phyloP scores from a whole-genome alignment of 2,113 vertebrate genomes.

The Sinocyclocheilus maitianheensis region DNA sequence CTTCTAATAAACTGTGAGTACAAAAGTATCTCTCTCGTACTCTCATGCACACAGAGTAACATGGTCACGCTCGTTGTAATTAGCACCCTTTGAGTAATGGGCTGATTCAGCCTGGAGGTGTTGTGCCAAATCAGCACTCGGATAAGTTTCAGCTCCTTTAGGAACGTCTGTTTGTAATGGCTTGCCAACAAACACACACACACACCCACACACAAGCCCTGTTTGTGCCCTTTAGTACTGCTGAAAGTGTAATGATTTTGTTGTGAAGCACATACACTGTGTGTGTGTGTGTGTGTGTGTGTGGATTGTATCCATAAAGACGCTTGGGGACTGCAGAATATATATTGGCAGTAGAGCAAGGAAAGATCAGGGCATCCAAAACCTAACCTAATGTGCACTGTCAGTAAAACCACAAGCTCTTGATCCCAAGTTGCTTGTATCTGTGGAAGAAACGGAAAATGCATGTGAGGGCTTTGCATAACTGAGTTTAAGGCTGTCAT shows the following conservation, averaged over 20 bases:
- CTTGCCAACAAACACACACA: constrained; percentile 18
- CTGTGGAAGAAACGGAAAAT: background rate
- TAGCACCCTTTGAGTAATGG: constrained; percentile 62
- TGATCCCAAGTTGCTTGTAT: background rate
- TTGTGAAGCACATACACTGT: background rate
- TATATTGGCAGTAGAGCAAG: background rate
- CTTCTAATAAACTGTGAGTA: background rate
- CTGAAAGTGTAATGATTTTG: constrained; percentile 6
- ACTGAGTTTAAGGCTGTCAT: background rate
- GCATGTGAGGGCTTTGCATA: background rate
- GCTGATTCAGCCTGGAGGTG: constrained; percentile 58
- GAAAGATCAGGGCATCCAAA: background rate
- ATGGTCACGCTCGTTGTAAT: constrained; percentile 57
- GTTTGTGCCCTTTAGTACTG: constrained; percentile 1
- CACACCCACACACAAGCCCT: background rate
- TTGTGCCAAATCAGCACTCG: constrained; percentile 60
- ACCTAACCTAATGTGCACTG: background rate
- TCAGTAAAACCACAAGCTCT: background rate
- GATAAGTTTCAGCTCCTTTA: constrained; percentile 55
- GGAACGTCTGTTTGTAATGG: constrained; percentile 51
- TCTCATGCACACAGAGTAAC: constrained; percentile 30
- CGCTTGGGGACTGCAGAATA: background rate
- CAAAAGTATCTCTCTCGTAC: constrained; percentile 7
- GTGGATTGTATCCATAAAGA: background rate
- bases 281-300: background rate